These are phyloP conservation scores for Apamea sordens DNA, from an alignment of 2,888 invertebrate genomes.

Conservation along the genomic window DNA sequence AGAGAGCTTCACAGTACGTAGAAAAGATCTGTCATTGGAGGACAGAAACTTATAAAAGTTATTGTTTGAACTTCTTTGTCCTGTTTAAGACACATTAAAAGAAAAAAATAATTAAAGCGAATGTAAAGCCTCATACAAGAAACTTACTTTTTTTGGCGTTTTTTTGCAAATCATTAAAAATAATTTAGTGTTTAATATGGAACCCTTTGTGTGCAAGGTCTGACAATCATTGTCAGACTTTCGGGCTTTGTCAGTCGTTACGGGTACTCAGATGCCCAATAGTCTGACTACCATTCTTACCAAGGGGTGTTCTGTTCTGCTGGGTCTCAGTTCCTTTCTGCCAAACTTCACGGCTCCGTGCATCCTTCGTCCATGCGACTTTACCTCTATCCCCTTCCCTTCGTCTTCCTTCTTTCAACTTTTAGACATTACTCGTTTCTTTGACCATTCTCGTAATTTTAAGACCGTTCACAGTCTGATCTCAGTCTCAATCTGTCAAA, in stretches of 20 bases:
- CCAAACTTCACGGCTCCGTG: neutral
- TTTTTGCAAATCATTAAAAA: neutral
- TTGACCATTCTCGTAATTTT: neutral
- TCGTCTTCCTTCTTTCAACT: neutral
- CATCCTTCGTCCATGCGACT: neutral
- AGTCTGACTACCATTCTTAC: too few species aligned
- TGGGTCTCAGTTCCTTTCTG: neutral
- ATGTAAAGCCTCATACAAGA: neutral
- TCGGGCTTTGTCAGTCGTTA: neutral
- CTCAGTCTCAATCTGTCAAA: too few species aligned
- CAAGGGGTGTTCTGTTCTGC: neutral
- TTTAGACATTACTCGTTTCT: neutral
- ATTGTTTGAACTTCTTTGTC: constrained; percentile 14
- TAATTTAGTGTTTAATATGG: neutral
- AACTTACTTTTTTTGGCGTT: neutral
- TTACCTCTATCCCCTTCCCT: neutral
- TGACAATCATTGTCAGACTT: neutral
- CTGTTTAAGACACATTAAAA: neutral
- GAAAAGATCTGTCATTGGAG: neutral
- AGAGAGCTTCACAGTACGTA: too few species aligned
- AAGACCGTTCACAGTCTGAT: too few species aligned
- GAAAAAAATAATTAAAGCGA: neutral
- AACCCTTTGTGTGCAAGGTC: neutral
- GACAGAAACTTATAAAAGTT: neutral
- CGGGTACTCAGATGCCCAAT: too few species aligned